Conservation (phyloP, 1,140 invertebrate species). For the Heliothis virescens region DNA sequence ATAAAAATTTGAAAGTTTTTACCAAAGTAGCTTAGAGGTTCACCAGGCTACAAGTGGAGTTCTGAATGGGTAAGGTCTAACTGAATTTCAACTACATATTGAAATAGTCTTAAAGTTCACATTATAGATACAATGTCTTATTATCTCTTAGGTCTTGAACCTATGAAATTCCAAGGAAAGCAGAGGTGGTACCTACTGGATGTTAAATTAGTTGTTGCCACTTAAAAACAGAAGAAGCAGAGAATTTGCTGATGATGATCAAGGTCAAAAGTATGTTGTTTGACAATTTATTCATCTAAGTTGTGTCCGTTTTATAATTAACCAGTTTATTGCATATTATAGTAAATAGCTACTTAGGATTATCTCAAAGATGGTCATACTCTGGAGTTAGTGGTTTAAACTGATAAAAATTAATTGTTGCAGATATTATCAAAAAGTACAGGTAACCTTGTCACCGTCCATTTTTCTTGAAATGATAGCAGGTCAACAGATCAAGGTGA, state of each 20-base stretch:
- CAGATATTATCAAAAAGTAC: slow-evolving; percentile 97
- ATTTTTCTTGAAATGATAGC: slow-evolving; percentile 96
- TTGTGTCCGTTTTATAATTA: neutral
- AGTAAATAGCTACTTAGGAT: too few species aligned
- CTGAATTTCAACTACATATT: too few species aligned
- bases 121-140: too few species aligned
- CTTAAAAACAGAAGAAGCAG: slow-evolving; percentile 94
- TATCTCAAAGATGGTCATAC: too few species aligned
- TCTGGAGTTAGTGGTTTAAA: too few species aligned
- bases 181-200: slow-evolving; percentile 93
- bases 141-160: slow-evolving; percentile 89
- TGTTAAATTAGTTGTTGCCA: slow-evolving; percentile 98
- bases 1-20: slow-evolving; percentile 97
- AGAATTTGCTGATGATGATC: slow-evolving; percentile 96
- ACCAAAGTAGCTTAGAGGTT: slow-evolving; percentile 89
- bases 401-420: slow-evolving; percentile 57
- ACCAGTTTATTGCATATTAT: too few species aligned
- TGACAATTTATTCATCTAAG: slow-evolving; percentile 21
- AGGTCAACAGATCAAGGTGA: slow-evolving; percentile 94
- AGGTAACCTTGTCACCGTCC: slow-evolving; percentile 98
- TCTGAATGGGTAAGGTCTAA: slow-evolving; percentile 93
- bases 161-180: slow-evolving; percentile 96
- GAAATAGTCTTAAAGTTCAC: neutral
- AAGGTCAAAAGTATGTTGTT: slow-evolving; percentile 89
- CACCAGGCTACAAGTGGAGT: slow-evolving; percentile 93